Evolutionary conservation across 2,888 invertebrate genomes (phyloP).

Genomic region (Globia sparganii): DNA sequence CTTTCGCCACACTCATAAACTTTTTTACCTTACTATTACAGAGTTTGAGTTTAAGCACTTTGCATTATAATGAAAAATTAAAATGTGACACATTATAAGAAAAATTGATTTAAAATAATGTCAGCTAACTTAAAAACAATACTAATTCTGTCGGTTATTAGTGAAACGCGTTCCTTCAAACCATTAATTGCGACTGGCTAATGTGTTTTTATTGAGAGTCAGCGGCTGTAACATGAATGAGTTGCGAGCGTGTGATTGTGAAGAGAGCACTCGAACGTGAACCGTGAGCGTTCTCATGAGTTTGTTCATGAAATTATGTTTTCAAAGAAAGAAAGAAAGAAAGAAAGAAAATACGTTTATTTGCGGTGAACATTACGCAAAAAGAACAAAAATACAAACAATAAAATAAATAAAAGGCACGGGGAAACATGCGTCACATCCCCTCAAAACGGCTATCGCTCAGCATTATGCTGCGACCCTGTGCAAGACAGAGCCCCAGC

Average conservation of each 20-base stretch:
- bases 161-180: constrained; percentile 5
- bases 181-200: constrained; percentile 22
- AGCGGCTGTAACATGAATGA: constrained; percentile 43
- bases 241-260: constrained; percentile 24
- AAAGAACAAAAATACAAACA: too few species aligned
- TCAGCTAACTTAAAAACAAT: background rate
- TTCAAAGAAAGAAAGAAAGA: too few species aligned
- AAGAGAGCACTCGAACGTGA: constrained; percentile 2
- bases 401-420: too few species aligned
- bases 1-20: too few species aligned
- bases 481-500: too few species aligned
- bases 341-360: too few species aligned
- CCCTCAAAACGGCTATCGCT: too few species aligned
- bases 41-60: background rate
- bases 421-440: too few species aligned
- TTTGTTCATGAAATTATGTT: constrained; percentile 13
- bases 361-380: too few species aligned
- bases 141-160: background rate
- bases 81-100: background rate
- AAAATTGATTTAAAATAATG: background rate
- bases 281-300: background rate
- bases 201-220: constrained; percentile 36
- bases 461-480: too few species aligned
- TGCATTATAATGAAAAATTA: too few species aligned
- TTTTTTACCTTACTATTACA: background rate